Base-by-base conservation (phyloP, 2,888 invertebrate genomes). In the Tetranychus piercei region DNA sequence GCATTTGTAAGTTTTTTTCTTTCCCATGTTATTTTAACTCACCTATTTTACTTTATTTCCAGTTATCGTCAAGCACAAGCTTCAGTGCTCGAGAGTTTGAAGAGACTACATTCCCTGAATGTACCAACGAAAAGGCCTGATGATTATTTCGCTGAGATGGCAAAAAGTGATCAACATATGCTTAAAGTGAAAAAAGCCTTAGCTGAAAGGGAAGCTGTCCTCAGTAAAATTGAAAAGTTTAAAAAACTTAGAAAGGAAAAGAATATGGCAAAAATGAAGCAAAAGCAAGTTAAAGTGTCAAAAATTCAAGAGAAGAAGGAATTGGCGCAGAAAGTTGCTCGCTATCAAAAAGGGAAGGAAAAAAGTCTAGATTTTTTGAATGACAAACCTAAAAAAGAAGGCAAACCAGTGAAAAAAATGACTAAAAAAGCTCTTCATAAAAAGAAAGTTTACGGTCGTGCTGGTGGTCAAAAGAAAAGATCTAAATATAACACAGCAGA, bases 131-230 rank as follows among this genome's bases (percentile, higher is more conserved):
- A 88, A 80, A 86, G 91, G 83, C 99, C 99, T 0, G 91, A 92
- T 75, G 97, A 97, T 83, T 99, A 94, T 82, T 97, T 95, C 84
- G 99, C 97, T 0, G 93, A 99, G 85, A 99, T 99, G 99, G 94
- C 93, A 0, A 99, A 99, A 83, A 86, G 91, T 18, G 99, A 99
- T 83, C 88, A 87, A 55, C 99, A 99, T 80, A 99, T 99, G 99
- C 93, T 94, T 80, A 95, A 94, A 83, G 86, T 86, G 0, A 86
- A 93, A 72, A 87, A 89, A 80, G 89, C 89, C 80, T 82, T 95
- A 44, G 86, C 92, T 84, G 87, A 90, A 43, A 91, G 92, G 81
- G 91, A 96, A 81, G 87, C 88, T 18, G 88, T 89, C 18, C 89
- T 91, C 79, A 91, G 94, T 74, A 87, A 90, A 78, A 89, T 90